A percentile compares a stretch with the other conserved stretches of the same genome.
phyloP scores from a whole-genome alignment of 1,140 invertebrate genomes.

The Leptoteleia sp. region DNA sequence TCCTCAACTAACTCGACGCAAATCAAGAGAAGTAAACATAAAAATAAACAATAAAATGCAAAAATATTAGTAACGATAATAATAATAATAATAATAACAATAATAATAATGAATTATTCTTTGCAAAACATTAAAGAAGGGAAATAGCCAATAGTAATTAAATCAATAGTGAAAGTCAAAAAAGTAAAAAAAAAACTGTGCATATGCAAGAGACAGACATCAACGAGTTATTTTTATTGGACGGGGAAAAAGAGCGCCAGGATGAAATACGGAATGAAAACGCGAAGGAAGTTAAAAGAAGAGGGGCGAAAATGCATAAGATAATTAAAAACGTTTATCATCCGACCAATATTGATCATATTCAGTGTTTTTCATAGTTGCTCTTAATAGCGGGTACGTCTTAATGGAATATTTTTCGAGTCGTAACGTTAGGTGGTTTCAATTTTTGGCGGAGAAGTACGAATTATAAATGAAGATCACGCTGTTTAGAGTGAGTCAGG shows the following conservation, averaged over 20 bases:
- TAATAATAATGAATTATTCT: conserved; percentile 10
- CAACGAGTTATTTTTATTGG: conserved; percentile 62
- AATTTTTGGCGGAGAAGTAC: conserved; percentile 37
- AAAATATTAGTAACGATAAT: no score
- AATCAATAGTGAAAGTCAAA: conserved; percentile 1
- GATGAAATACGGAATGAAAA: conserved; percentile 31
- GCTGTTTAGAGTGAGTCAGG: conserved; percentile 49
- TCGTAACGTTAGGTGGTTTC: conserved; percentile 49
- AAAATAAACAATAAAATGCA: conserved; percentile 13
- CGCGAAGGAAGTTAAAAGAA: conserved; percentile 2
- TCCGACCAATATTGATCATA: conserved; percentile 54
- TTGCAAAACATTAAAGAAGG: conserved; percentile 7
- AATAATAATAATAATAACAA: conserved; percentile 3
- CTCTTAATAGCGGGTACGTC: conserved; percentile 47
- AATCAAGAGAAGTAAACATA: conserved; percentile 13
- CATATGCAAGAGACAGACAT: conserved; percentile 8
- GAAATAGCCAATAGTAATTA: neutral
- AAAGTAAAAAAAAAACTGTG: neutral
- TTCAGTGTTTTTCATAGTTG: conserved; percentile 64
- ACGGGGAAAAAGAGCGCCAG: conserved; percentile 32
- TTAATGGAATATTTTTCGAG: conserved; percentile 65
- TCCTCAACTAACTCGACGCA: conserved; percentile 13
- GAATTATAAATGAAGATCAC: conserved; percentile 35
- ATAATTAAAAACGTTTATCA: conserved; percentile 35
- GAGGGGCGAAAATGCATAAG: neutral